phyloP scores from a whole-genome alignment of 2,797 vertebrate genomes.

The Percopsis omiscomaycus region DNA sequence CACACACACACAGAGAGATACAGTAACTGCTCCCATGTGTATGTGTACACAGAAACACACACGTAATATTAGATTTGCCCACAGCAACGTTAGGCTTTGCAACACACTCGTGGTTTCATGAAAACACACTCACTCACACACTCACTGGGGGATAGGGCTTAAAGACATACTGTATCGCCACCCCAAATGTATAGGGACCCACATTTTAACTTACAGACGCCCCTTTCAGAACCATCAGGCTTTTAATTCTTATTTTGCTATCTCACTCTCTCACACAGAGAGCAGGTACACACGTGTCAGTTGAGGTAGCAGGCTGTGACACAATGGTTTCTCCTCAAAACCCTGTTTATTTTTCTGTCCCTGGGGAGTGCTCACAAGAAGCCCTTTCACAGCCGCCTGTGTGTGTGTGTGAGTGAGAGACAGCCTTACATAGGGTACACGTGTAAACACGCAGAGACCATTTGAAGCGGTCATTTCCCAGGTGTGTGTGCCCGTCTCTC shows the following conservation, averaged over 20 bases:
- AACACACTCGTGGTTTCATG: no score
- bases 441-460: conserved; percentile 26
- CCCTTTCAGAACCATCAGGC: neutral
- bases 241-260: neutral
- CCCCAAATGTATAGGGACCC: neutral
- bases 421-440: conserved; percentile 46
- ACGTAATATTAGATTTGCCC: neutral
- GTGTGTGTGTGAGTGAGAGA: conserved; percentile 35
- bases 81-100: no score
- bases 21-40: no score
- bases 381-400: conserved; percentile 60
- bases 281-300: conserved; percentile 38
- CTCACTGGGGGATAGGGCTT: neutral
- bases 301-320: conserved; percentile 49
- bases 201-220: neutral
- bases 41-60: no score
- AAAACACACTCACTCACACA: neutral
- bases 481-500: neutral
- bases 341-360: conserved; percentile 68
- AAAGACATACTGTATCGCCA: no score
- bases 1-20: no score
- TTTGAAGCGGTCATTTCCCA: conserved; percentile 14
- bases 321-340: conserved; percentile 68
- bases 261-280: conserved; percentile 16
- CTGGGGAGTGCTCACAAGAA: conserved; percentile 58